Conservation (phyloP, 2,888 invertebrate species). For the Meteorus cinctellus region DNA sequence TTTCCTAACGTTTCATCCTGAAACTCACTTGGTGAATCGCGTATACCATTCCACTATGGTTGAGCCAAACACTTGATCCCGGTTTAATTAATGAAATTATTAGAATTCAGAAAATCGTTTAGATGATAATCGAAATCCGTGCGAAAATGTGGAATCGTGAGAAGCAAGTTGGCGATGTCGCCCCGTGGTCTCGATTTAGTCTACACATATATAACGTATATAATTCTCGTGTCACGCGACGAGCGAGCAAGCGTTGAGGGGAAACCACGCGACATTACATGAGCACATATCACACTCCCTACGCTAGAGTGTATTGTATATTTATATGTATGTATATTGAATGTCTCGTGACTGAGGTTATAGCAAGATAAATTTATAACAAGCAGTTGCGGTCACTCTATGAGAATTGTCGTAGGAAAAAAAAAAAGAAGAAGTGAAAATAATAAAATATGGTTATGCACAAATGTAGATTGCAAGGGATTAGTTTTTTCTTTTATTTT, state of each 20-base stretch:
- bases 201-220: conserved; percentile 5
- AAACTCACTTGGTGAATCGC: conserved; percentile 8
- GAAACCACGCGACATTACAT: conserved; percentile 19
- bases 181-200: conserved; percentile 16
- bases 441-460: conserved; percentile 5
- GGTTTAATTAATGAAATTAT: conserved; percentile 44
- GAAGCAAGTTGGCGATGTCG: conserved; percentile 19
- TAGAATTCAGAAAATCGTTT: conserved; percentile 30
- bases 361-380: conserved; percentile 7
- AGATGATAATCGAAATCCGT: conserved; percentile 16
- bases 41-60: not conserved
- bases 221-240: conserved; percentile 22
- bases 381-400: conserved; percentile 20
- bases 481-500: not conserved
- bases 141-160: conserved; percentile 11
- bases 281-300: conserved; percentile 10
- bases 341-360: conserved; percentile 16
- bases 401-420: conserved; percentile 7
- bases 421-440: not conserved
- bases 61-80: conserved; percentile 37
- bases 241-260: not conserved
- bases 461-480: conserved; percentile 3
- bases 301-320: not conserved
- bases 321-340: not conserved
- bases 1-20: conserved; percentile 9